A percentile compares a stretch with the other conserved stretches of the same genome.
phyloP scores from a whole-genome alignment of 2,888 invertebrate genomes.

The Eupsilia transversa region DNA sequence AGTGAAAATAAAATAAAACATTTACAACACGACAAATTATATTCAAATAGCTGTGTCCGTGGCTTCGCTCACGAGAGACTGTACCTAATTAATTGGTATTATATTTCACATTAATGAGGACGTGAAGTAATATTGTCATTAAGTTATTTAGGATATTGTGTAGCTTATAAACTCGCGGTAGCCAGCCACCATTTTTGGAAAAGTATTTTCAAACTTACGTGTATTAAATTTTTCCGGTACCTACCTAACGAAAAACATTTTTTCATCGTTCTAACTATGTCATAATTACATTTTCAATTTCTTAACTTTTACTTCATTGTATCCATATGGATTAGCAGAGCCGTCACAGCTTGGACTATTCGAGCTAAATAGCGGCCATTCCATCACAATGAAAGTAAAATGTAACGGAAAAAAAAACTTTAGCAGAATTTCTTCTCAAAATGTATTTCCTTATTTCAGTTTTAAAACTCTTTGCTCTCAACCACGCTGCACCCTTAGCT shows the following conservation, averaged over 20 bases:
- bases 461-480: conserved; percentile 35
- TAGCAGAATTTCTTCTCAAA: neutral
- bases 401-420: neutral
- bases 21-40: too few relatives aligned
- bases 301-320: neutral
- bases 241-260: neutral
- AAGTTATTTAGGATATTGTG: neutral
- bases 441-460: neutral
- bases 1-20: too few relatives aligned
- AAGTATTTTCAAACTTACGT: neutral
- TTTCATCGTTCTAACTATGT: neutral
- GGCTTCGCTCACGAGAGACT: neutral
- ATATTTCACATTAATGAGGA: too few relatives aligned
- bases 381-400: neutral
- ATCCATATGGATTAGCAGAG: neutral
- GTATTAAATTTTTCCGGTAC: neutral
- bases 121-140: neutral
- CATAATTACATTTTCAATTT: neutral
- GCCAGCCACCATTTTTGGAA: neutral
- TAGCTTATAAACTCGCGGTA: neutral
- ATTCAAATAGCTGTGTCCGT: neutral
- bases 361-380: neutral
- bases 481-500: conserved; percentile 45
- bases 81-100: neutral
- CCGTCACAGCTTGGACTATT: neutral